These are phyloP conservation scores for Synanthedon myopaeformis DNA, from an alignment of 2,888 invertebrate species.

Conservation along the genomic window DNA sequence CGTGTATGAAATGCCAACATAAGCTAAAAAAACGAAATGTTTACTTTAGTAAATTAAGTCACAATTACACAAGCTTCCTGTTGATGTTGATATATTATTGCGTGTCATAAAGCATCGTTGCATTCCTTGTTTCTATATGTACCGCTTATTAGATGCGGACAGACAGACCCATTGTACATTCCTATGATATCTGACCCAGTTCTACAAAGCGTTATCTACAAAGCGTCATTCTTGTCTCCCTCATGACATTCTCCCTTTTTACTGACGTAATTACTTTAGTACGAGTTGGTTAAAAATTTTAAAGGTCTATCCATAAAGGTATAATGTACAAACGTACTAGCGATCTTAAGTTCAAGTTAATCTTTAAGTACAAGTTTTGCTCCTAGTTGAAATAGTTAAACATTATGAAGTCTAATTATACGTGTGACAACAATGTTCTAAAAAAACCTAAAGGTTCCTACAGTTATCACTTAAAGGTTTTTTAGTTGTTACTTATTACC, in stretches of 20 bases:
- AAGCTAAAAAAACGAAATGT: not conserved
- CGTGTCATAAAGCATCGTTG: not conserved
- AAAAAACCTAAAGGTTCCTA: too few relatives aligned
- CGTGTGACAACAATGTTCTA: too few relatives aligned
- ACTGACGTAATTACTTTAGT: not conserved
- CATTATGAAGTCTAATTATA: too few relatives aligned
- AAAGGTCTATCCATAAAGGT: too few relatives aligned
- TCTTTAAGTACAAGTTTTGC: too few relatives aligned
- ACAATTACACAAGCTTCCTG: not conserved
- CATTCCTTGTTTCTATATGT: not conserved
- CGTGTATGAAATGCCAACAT: too few relatives aligned
- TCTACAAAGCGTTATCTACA: slow-evolving; percentile 32
- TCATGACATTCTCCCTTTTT: not conserved
- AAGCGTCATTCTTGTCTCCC: slow-evolving; percentile 28
- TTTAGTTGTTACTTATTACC: too few relatives aligned
- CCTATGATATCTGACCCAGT: slow-evolving; percentile 47
- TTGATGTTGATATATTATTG: not conserved
- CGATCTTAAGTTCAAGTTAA: too few relatives aligned
- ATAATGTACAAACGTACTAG: too few relatives aligned
- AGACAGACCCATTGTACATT: slow-evolving; percentile 20
- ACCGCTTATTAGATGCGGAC: not conserved
- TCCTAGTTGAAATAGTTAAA: too few relatives aligned
- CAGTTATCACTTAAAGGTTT: too few relatives aligned
- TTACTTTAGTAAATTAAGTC: not conserved
- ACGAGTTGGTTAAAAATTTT: too few relatives aligned